These are phyloP conservation scores for Callithrix jacchus DNA, from an alignment of 2,113 vertebrate genomes.

Conservation along the genomic window DNA sequence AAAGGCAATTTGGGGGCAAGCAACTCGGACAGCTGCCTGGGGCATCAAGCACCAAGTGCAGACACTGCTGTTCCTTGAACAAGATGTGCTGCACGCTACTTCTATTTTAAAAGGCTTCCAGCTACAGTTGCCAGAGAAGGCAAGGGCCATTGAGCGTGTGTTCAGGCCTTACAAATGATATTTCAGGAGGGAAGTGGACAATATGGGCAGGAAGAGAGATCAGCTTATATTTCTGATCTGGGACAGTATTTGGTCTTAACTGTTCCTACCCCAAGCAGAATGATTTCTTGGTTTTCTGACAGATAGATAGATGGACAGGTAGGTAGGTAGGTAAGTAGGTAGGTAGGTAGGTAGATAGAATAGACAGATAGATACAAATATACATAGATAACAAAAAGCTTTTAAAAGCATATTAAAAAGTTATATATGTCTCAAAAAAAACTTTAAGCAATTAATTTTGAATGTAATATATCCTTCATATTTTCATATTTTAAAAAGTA, in stretches of 20 bases:
- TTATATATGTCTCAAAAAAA: neutral
- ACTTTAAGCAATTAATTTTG: neutral
- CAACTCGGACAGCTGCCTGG: neutral
- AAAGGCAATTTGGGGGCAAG: slow-evolving; percentile 58
- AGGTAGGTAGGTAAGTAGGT: neutral
- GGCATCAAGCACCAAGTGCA: neutral
- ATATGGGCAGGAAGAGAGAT: fast-evolving
- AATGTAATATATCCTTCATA: neutral
- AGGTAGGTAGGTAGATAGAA: neutral
- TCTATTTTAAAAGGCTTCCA: slow-evolving; percentile 17
- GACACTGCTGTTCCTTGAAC: slow-evolving; percentile 19
- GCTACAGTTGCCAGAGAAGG: neutral
- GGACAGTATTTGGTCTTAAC: neutral
- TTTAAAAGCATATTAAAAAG: neutral
- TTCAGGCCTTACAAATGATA: neutral
- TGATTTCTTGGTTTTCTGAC: neutral
- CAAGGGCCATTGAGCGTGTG: neutral
- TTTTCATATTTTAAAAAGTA: slow-evolving; percentile 49
- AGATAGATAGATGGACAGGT: neutral
- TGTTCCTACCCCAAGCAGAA: neutral
- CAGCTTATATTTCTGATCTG: neutral
- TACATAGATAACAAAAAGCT: neutral
- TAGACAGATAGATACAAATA: neutral
- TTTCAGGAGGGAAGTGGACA: neutral
- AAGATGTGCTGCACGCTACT: neutral